Percentiles rank a stretch among this genome's conserved stretches.
phyloP scores from a whole-genome alignment of 1,140 invertebrate species.

The Ips typographus region DNA sequence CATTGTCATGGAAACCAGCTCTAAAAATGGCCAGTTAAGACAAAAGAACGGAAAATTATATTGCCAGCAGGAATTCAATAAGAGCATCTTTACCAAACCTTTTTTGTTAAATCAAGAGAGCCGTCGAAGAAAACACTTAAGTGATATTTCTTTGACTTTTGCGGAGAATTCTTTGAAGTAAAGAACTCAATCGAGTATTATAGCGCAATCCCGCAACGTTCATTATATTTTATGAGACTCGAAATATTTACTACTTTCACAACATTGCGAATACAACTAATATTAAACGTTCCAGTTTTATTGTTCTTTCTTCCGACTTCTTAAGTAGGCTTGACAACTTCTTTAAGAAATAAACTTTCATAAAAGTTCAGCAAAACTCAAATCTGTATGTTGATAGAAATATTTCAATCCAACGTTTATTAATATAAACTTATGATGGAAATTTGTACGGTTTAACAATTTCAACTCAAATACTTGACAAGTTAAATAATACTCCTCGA shows the following conservation, averaged over 20 bases:
- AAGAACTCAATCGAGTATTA: slow-evolving; percentile 16
- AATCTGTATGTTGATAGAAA: too few relatives aligned
- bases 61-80: slow-evolving; percentile 12
- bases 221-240: slow-evolving; percentile 11
- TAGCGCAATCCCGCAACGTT: slow-evolving; percentile 14
- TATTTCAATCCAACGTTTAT: too few relatives aligned
- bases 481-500: too few relatives aligned
- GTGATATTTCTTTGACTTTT: slow-evolving; percentile 15
- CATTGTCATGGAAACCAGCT: slow-evolving; percentile 5
- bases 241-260: background rate
- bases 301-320: too few relatives aligned
- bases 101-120: slow-evolving; percentile 14
- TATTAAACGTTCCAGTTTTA: too few relatives aligned
- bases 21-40: slow-evolving; percentile 15
- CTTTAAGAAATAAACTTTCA: too few relatives aligned
- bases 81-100: slow-evolving; percentile 7
- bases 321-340: too few relatives aligned
- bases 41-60: slow-evolving; percentile 14
- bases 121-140: slow-evolving; percentile 18
- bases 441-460: too few relatives aligned
- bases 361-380: too few relatives aligned
- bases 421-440: too few relatives aligned
- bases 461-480: too few relatives aligned
- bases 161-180: slow-evolving; percentile 5
- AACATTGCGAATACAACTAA: too few relatives aligned